Percentiles rank a stretch among this genome's conserved stretches.
Conservation (phyloP, 1,140 invertebrate species). For the Chironomus tepperi region DNA sequence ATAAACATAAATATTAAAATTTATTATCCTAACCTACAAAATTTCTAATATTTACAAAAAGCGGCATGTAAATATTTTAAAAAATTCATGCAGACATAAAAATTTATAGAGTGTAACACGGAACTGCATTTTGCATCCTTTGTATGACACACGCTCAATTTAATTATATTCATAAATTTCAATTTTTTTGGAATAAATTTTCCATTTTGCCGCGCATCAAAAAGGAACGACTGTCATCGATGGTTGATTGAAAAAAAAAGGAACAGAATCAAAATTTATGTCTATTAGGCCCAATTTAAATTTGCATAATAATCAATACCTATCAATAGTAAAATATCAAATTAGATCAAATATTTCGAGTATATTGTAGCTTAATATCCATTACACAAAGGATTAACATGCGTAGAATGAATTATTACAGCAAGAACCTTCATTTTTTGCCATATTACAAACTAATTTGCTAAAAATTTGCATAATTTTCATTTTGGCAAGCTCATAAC, state of each 20-base stretch:
- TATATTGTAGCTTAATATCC: neutral
- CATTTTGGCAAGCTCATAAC: neutral
- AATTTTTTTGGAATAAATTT: neutral
- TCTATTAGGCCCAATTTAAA: neutral
- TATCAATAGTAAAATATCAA: neutral
- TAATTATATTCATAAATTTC: constrained; percentile 4
- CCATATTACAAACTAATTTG: constrained; percentile 2
- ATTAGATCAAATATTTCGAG: neutral
- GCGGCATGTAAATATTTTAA: neutral
- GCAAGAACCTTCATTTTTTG: neutral
- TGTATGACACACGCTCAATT: constrained; percentile 6
- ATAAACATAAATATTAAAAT: too few species aligned
- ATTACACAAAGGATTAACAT: constrained; percentile 14
- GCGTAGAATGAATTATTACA: neutral
- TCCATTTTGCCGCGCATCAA: neutral
- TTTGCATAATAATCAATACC: neutral
- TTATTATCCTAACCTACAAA: neutral
- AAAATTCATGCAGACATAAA: constrained; percentile 6
- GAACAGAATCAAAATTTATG: neutral
- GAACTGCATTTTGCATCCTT: neutral
- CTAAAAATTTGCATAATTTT: constrained; percentile 8
- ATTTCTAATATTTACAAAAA: neutral
- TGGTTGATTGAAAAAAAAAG: neutral
- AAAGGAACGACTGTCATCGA: neutral
- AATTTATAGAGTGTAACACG: constrained; percentile 8